A percentile compares a stretch with the other conserved stretches of the same genome.
Conservation (phyloP, 2,113 vertebrate genomes). For the Dipodomys stephensi region DNA sequence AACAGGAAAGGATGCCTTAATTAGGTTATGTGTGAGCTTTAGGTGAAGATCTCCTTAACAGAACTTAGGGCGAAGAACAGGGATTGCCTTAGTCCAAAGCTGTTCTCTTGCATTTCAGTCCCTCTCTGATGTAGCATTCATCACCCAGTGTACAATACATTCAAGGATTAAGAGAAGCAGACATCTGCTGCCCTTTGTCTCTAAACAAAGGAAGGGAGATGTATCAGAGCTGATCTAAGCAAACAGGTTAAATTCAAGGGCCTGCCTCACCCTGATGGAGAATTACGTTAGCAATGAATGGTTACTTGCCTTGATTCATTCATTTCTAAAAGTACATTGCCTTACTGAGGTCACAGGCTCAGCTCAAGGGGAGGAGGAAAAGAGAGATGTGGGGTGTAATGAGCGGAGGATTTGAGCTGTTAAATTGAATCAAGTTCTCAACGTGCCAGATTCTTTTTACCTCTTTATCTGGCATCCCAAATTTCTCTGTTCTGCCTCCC, state of each 20-base stretch:
- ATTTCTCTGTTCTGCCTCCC: background rate
- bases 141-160: background rate
- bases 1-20: background rate
- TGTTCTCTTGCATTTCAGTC: background rate
- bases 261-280: background rate
- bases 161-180: background rate
- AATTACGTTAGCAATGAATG: background rate
- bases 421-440: background rate
- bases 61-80: constrained; percentile 5
- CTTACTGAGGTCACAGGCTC: background rate
- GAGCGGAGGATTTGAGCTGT: background rate
- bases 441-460: background rate
- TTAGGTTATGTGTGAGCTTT: background rate
- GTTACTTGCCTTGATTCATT: background rate
- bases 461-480: background rate
- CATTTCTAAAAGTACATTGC: constrained; percentile 1
- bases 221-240: background rate
- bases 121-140: background rate
- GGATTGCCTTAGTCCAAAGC: background rate
- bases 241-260: background rate
- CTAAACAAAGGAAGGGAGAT: background rate
- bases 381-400: background rate
- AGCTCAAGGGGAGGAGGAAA: background rate
- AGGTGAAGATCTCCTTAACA: background rate
- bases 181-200: background rate